phyloP scores from a whole-genome alignment of 2,888 invertebrate species.

The Megaustenia siamemsis region DNA sequence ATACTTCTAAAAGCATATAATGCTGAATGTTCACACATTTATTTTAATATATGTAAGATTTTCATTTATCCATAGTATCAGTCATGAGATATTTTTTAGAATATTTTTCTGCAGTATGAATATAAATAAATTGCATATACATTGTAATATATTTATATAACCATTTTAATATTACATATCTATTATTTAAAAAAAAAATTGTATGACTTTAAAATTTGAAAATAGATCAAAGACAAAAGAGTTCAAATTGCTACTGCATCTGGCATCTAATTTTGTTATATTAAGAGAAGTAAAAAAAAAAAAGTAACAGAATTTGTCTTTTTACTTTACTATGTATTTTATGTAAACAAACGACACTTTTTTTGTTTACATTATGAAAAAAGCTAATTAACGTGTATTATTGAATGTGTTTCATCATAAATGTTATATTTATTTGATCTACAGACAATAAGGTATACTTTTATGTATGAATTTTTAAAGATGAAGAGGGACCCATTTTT shows the following conservation, averaged over 20 bases:
- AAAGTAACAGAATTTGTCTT: neutral
- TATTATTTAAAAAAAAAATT: neutral
- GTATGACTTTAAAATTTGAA: neutral
- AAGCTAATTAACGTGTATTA: slow-evolving; percentile 46
- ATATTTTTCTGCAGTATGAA: no score
- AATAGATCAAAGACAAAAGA: neutral
- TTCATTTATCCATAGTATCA: no score
- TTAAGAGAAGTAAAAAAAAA: neutral
- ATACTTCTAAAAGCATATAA: no score
- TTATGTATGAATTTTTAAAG: slow-evolving; percentile 62
- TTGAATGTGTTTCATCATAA: slow-evolving; percentile 65
- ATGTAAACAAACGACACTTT: slow-evolving; percentile 1
- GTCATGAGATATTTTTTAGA: no score
- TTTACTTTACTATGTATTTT: neutral
- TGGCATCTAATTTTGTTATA: neutral
- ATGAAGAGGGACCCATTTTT: slow-evolving; percentile 74
- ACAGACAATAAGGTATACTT: slow-evolving; percentile 59
- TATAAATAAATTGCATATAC: no score
- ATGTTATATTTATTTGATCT: slow-evolving; percentile 58
- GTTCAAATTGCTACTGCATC: neutral
- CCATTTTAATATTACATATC: neutral
- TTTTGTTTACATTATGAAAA: slow-evolving; percentile 41
- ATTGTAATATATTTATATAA: no score
- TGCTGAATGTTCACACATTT: no score
- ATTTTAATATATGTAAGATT: no score